These are phyloP conservation scores for Leptura quadrifasciata DNA, from an alignment of 2,888 invertebrate genomes.

Conservation along the genomic window DNA sequence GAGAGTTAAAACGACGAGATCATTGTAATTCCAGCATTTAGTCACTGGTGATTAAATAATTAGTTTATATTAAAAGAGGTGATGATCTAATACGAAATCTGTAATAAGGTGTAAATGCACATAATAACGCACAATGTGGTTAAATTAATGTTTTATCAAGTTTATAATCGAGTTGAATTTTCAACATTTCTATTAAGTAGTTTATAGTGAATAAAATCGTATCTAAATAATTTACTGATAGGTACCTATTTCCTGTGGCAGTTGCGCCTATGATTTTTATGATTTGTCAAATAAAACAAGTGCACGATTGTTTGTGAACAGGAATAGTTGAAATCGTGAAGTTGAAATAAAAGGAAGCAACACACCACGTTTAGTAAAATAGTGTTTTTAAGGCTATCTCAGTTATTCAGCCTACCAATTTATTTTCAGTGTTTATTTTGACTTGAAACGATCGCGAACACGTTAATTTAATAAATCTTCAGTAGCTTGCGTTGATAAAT, in stretches of 20 bases:
- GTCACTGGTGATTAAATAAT: neutral
- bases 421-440: too few relatives aligned
- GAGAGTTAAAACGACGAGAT: neutral
- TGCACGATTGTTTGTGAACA: too few relatives aligned
- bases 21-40: neutral
- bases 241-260: neutral
- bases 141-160: neutral
- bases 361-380: too few relatives aligned
- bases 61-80: constrained; percentile 32
- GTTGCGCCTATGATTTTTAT: neutral
- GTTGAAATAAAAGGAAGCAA: too few relatives aligned
- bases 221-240: too few relatives aligned
- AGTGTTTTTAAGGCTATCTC: too few relatives aligned
- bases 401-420: too few relatives aligned
- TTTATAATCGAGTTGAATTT: neutral
- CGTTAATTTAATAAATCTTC: too few relatives aligned
- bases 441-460: too few relatives aligned
- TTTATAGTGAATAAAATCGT: too few relatives aligned
- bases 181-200: neutral
- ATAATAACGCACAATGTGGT: neutral
- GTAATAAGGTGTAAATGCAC: constrained; percentile 10
- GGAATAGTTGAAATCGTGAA: too few relatives aligned
- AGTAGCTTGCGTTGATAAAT: too few relatives aligned
- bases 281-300: neutral
- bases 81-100: constrained; percentile 21